Conservation (phyloP, 2,888 invertebrate genomes). For the Sialis fuliginosa region DNA sequence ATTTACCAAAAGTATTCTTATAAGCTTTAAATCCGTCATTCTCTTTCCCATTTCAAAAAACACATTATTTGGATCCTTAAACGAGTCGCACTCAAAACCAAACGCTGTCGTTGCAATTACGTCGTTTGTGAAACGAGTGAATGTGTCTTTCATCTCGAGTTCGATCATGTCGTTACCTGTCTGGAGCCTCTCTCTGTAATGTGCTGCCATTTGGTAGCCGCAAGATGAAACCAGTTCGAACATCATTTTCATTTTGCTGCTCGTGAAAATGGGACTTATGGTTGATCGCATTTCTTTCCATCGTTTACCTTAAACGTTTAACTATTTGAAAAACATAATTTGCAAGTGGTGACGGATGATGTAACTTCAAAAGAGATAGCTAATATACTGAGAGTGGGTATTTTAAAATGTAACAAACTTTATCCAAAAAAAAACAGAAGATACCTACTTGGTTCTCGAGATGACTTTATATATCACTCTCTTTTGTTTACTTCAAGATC, state of each 20-base stretch:
- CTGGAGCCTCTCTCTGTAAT: slow-evolving; percentile 3
- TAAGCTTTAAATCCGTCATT: not conserved
- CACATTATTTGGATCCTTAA: slow-evolving; percentile 8
- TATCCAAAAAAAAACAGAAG: too few species aligned
- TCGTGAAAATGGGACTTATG: slow-evolving; percentile 7
- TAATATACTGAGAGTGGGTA: too few species aligned
- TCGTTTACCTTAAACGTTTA: slow-evolving; percentile 1
- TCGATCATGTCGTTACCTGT: not conserved
- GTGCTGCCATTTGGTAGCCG: slow-evolving; percentile 1
- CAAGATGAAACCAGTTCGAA: slow-evolving; percentile 4
- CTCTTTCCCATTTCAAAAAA: slow-evolving; percentile 5
- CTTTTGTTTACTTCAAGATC: too few species aligned
- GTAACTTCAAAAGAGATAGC: too few species aligned
- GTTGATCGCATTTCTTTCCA: slow-evolving; percentile 7
- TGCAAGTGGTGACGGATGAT: too few species aligned
- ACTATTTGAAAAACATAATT: not conserved
- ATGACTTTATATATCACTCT: too few species aligned
- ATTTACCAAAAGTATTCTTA: not conserved
- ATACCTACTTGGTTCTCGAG: too few species aligned
- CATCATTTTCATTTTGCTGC: slow-evolving; percentile 7
- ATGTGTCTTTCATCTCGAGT: slow-evolving; percentile 8
- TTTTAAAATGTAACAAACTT: too few species aligned
- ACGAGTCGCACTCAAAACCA: slow-evolving; percentile 8
- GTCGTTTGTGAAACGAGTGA: slow-evolving; percentile 9
- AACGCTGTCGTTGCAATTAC: slow-evolving; percentile 10